phyloP scores from a whole-genome alignment of 1,140 invertebrate genomes.

The Eufriesea mexicana region DNA sequence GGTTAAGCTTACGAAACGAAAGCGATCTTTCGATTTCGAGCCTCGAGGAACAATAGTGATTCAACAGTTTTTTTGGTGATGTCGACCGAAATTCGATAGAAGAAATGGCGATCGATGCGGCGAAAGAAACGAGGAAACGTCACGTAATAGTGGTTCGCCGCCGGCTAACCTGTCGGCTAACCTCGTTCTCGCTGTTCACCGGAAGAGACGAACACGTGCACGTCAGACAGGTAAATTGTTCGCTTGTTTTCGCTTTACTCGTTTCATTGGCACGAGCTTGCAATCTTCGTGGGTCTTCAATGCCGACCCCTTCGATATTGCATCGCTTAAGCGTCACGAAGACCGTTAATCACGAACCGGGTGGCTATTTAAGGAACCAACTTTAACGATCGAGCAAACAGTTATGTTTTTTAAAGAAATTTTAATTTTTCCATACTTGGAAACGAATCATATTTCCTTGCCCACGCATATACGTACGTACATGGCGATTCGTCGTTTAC shows the following conservation, averaged over 20 bases:
- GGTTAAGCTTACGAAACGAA: slow-evolving; percentile 3
- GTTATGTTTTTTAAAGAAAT: not conserved
- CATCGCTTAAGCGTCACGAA: not conserved
- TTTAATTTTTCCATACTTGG: not conserved
- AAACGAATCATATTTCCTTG: not conserved
- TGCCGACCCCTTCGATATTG: not conserved
- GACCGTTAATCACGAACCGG: not conserved
- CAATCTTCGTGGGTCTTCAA: not conserved
- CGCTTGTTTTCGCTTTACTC: not conserved
- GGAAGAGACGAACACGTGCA: slow-evolving; percentile 58
- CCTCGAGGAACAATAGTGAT: slow-evolving; percentile 25
- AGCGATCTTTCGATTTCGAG: slow-evolving; percentile 8
- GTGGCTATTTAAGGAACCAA: not conserved
- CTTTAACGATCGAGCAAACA: not conserved
- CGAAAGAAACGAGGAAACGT: slow-evolving; percentile 41
- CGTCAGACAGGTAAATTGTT: slow-evolving; percentile 58
- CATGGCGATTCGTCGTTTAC: not conserved
- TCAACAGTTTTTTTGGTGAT: slow-evolving; percentile 30
- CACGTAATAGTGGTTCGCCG: slow-evolving; percentile 34
- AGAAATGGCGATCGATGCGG: slow-evolving; percentile 7
- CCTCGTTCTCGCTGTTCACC: slow-evolving; percentile 41
- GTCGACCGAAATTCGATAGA: slow-evolving; percentile 10
- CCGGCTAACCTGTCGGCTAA: slow-evolving; percentile 56
- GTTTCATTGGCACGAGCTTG: not conserved
- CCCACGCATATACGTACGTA: too few relatives aligned